Evolutionary conservation across 2,888 invertebrate species (phyloP).

Genomic region (Acholoe squamosa): DNA sequence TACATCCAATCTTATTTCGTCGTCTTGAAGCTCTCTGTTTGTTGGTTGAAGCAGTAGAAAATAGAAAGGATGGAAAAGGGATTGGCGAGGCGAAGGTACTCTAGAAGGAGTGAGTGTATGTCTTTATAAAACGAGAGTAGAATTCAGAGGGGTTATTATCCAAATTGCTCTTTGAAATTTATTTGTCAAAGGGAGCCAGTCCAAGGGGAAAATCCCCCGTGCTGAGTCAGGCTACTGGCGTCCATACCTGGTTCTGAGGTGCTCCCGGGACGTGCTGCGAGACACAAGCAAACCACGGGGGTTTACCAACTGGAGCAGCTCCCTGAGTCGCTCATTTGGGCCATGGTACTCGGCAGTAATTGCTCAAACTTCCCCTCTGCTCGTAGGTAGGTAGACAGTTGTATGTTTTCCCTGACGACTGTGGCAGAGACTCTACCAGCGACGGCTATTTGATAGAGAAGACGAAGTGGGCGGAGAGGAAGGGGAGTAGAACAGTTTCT

Average conservation of each 20-base stretch:
- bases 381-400: not conserved
- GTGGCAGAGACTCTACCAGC: not conserved
- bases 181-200: not conserved
- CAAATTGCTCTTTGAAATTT: conserved; percentile 24
- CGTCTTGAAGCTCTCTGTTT: too few relatives aligned
- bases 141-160: conserved; percentile 23
- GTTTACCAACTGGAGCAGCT: not conserved
- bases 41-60: too few relatives aligned
- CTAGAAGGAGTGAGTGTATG: not conserved
- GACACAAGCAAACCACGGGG: not conserved
- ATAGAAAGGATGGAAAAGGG: too few relatives aligned
- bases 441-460: not conserved
- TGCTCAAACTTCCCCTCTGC: conserved; percentile 21
- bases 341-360: not conserved
- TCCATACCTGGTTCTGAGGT: not conserved
- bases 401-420: not conserved
- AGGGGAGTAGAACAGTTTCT: not conserved
- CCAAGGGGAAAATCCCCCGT: not conserved
- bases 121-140: not conserved
- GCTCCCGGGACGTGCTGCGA: not conserved
- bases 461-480: not conserved
- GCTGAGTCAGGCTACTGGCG: not conserved
- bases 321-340: not conserved
- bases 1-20: too few relatives aligned
- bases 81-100: too few relatives aligned